Base-by-base conservation (phyloP, 2,888 invertebrate species). In the Dryobotodes eremita region DNA sequence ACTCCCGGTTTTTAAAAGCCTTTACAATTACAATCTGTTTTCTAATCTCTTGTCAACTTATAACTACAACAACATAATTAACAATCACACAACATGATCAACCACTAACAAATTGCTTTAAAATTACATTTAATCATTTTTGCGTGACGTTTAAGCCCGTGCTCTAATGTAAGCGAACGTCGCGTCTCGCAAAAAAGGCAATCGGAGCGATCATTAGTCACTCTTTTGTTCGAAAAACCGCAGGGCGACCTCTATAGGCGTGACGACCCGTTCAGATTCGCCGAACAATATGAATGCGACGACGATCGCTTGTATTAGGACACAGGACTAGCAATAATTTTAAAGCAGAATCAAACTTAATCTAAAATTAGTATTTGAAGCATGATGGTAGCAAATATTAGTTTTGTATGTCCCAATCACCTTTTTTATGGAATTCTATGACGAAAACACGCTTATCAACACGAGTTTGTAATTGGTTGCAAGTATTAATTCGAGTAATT, bases 361-460 rank as follows among this genome's bases (percentile, higher is more conserved):
- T 26, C 7, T 1, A n/a, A n/a, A 62, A 59, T 80, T 74, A 80
- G 50, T 80, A 55, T 61, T 48, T 55, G 5, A 69, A 74, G 68
- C 55, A 69, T 57, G 48, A 74, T 64, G 42, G 4, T 42, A 31
- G 55, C 36, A 46, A 55, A 42, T 65, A 10, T 71, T 79, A 71
- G 5, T 31, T 5, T 11, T 48, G 4, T 17, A 13, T 11, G 23
- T 57, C 26, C 42, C 57, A 57, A 11, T 65, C 42, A 57, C 42
- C 71, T 23, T 50, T 50, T 42, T 26, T 17, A 62, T 42, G 46
- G 10, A 10, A 6, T 31, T 36, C 55, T 42, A 48, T 65, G 31
- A 50, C 2, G 31, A 46, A 65, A 79, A 79, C n/a, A 79, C 55
- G 79, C 42, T 79, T 57, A 65, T 79, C 79, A 71, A 79, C 64